These are phyloP conservation scores for Aphidius gifuensis DNA, from an alignment of 1,140 invertebrate genomes.

Conservation along the genomic window DNA sequence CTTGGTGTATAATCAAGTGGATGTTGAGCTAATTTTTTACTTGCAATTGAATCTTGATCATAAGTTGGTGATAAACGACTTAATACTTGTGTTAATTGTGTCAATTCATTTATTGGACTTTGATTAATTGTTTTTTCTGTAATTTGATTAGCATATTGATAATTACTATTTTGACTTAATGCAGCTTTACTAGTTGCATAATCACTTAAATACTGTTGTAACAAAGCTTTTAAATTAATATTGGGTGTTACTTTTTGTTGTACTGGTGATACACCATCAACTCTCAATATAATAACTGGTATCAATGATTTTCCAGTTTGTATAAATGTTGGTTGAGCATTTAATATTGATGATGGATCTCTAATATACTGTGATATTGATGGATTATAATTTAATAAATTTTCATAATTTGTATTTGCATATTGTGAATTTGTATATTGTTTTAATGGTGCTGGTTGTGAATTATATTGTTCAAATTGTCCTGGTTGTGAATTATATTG, in stretches of 20 bases:
- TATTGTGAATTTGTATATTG: slow-evolving; percentile 29
- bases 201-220: slow-evolving; percentile 49
- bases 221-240: slow-evolving; percentile 48
- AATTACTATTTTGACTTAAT: slow-evolving; percentile 34
- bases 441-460: slow-evolving; percentile 7
- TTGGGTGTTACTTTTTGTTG: slow-evolving; percentile 35
- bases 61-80: slow-evolving; percentile 29
- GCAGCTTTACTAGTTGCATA: slow-evolving; percentile 38
- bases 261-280: slow-evolving; percentile 47
- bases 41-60: slow-evolving; percentile 4
- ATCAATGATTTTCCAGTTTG: slow-evolving; percentile 50
- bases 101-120: slow-evolving; percentile 39
- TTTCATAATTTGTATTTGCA: slow-evolving; percentile 31
- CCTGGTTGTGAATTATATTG: slow-evolving; percentile 16
- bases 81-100: slow-evolving; percentile 38
- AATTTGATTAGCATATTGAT: slow-evolving; percentile 30
- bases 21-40: slow-evolving; percentile 9
- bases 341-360: slow-evolving; percentile 49
- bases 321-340: slow-evolving; percentile 51
- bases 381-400: slow-evolving; percentile 49
- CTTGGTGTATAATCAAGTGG: slow-evolving; percentile 20
- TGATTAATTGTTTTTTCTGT: slow-evolving; percentile 15
- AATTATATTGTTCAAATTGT: slow-evolving; percentile 5
- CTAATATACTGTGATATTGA: slow-evolving; percentile 53
- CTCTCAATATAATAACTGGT: slow-evolving; percentile 50